phyloP scores from a whole-genome alignment of 2,888 invertebrate genomes.

The Stegophylla sp. region DNA sequence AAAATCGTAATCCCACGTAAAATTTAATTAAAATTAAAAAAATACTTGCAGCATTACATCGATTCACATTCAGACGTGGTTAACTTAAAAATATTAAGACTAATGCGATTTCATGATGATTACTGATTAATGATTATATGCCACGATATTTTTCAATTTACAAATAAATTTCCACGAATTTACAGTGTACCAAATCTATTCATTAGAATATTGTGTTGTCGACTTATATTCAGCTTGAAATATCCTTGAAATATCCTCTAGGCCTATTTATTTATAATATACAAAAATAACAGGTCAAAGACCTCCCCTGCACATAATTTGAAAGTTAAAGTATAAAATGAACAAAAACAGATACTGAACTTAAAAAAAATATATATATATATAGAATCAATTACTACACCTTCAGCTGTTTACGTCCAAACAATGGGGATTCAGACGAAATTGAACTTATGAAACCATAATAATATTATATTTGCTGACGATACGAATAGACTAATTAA shows the following conservation, averaged over 20 bases:
- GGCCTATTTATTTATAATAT: not conserved
- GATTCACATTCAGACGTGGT: no score
- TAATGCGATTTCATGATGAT: not conserved
- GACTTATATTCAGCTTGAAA: not conserved
- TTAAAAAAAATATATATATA: not conserved
- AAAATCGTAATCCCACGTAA: no score
- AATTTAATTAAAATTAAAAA: no score
- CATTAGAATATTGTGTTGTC: not conserved
- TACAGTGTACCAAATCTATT: not conserved
- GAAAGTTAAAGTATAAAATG: not conserved
- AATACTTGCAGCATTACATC: no score
- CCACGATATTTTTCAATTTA: not conserved
- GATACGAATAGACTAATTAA: not conserved
- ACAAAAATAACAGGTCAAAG: not conserved
- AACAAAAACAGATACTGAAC: not conserved
- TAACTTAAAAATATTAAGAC: no score
- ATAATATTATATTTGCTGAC: constrained; percentile 39
- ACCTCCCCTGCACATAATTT: not conserved
- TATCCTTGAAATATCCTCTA: not conserved
- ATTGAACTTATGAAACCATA: constrained; percentile 23
- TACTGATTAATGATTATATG: not conserved
- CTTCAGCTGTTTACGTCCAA: constrained; percentile 20
- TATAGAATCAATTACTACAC: not conserved
- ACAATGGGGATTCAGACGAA: constrained; percentile 18
- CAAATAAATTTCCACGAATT: no score